Percentiles rank a stretch among this genome's conserved stretches.
phyloP scores from a whole-genome alignment of 1,140 invertebrate genomes.

The Aphelinus atriplicis region DNA sequence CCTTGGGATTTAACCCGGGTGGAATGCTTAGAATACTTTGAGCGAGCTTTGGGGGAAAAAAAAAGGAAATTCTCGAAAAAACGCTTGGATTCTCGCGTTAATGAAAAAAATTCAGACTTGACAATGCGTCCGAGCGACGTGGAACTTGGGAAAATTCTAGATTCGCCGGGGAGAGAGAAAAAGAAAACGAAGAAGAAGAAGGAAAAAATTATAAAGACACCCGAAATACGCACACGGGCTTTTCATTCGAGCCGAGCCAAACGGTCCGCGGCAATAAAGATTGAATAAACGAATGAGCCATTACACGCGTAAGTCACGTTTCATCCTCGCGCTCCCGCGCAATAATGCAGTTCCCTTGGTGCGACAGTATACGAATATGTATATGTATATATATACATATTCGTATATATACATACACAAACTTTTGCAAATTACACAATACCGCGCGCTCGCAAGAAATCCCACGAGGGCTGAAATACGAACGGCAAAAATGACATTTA shows the following conservation, averaged over 20 bases:
- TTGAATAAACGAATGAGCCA: conserved; percentile 37
- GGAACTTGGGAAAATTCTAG: background rate
- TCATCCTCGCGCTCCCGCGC: background rate
- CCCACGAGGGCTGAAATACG: conserved; percentile 23
- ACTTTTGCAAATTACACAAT: conserved; percentile 34
- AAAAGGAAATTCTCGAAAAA: conserved; percentile 29
- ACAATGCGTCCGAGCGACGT: background rate
- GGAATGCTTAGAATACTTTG: conserved; percentile 31
- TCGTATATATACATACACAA: conserved; percentile 1
- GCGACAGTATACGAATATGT: background rate
- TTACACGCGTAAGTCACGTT: conserved; percentile 36
- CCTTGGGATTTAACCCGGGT: background rate
- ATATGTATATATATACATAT: too few relatives aligned
- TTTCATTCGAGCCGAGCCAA: background rate
- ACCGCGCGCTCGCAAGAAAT: conserved; percentile 13
- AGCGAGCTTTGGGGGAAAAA: background rate
- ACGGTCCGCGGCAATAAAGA: conserved; percentile 14
- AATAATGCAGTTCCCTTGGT: conserved; percentile 16
- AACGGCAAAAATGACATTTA: conserved; percentile 36
- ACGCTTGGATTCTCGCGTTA: conserved; percentile 12
- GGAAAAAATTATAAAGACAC: background rate
- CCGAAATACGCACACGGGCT: too few relatives aligned
- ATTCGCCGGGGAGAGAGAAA: background rate
- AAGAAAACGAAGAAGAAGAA: background rate
- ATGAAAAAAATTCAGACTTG: conserved; percentile 29